Conservation (phyloP, 2,797 vertebrate genomes). For the Labroides dimidiatus region DNA sequence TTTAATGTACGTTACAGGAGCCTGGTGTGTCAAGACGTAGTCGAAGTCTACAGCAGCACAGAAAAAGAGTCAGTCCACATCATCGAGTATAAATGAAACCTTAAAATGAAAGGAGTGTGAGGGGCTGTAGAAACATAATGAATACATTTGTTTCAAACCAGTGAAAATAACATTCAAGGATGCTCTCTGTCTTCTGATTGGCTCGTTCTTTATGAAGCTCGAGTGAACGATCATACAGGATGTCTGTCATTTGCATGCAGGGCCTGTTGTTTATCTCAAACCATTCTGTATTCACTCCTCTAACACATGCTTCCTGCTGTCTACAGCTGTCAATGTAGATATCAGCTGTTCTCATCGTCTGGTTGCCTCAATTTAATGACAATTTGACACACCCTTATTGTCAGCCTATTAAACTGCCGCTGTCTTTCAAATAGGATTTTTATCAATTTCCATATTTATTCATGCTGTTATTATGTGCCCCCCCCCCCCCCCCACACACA, state of each 20-base stretch:
- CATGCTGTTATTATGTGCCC: not conserved
- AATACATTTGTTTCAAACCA: not conserved
- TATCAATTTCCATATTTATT: not conserved
- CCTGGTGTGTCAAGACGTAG: too few species aligned
- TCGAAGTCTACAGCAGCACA: too few species aligned
- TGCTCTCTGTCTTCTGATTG: not conserved
- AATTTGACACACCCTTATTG: not conserved
- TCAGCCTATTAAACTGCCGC: not conserved
- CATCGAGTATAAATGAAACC: too few species aligned
- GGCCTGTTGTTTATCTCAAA: not conserved
- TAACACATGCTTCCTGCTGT: not conserved
- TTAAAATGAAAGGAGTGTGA: not conserved
- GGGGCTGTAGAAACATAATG: not conserved
- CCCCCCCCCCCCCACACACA: not conserved
- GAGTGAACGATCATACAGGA: not conserved
- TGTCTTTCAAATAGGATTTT: not conserved
- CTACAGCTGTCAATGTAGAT: not conserved
- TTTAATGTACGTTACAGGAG: too few species aligned
- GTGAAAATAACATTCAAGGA: not conserved
- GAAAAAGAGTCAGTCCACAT: too few species aligned
- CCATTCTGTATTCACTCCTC: not conserved
- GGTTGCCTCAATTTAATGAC: not conserved
- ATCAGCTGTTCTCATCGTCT: slow-evolving; percentile 7
- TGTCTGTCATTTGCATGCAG: not conserved
- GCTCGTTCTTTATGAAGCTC: not conserved